Base-by-base conservation (phyloP, 2,113 vertebrate species). In the Calidris pugnax region DNA sequence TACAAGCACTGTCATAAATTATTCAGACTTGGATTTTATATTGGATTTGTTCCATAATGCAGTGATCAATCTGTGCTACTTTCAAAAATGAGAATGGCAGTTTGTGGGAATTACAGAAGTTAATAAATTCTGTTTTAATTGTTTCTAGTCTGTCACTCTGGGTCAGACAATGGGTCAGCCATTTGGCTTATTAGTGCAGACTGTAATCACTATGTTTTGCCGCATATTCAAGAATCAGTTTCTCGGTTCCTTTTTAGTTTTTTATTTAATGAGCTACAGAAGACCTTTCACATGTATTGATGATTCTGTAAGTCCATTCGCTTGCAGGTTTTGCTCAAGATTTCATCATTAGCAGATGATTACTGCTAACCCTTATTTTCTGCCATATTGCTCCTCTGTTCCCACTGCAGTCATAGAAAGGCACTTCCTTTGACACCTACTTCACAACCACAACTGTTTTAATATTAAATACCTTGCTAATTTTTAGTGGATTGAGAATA, bases 1-100 rank as follows among this genome's bases (percentile, higher is more conserved):
- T 93, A 89, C 76, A 89, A 93, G 81, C 80, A 92, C 57, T 47
- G 55, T 62, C 84, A 95, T 97, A 95, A 97, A 95, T 95, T 95
- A 97, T 92, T 95, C 90, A 95, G 78, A 83, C 48, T 92, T 94
- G 95, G 91, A 91, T 92, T 92, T 90, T 83, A 64, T 79, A 87
- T 28, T 92, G 89, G 82, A 93, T 95, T 85, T 93, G 50, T 87
- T 96, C 88, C 90, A 95, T 63, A 77, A 39, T 21, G 55, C 90
- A 91, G 63, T 73, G 89, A 94, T 91, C 74, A 85, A 72, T 56
- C 55, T 88, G 48, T 47, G 37, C 45, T 90, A 68, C 60, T 93
- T 89, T 63, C 73, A 69, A 69, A 94, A 89, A 81, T 39, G n/a
- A 81, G 81, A 87, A 89, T 64, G 41, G 80, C 26, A 74, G 67